These are phyloP conservation scores for Peromyscus eremicus DNA, from an alignment of 2,797 vertebrate genomes.

Conservation along the genomic window DNA sequence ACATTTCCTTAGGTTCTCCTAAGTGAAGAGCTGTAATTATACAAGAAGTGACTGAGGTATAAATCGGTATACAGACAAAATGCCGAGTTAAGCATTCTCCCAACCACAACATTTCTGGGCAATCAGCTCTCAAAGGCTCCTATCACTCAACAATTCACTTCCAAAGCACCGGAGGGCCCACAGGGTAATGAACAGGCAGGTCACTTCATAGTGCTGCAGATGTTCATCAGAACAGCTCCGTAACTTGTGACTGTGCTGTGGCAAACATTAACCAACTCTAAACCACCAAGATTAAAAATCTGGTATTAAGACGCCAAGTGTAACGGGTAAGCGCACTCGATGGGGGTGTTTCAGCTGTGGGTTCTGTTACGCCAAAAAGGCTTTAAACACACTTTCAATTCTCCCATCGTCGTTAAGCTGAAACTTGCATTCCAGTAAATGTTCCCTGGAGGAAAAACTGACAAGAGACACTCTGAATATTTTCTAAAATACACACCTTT, in stretches of 20 bases:
- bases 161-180: constrained; percentile 30
- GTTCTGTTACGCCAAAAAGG: constrained; percentile 40
- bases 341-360: constrained; percentile 12
- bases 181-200: constrained; percentile 49
- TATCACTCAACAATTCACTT: constrained; percentile 70
- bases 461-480: constrained; percentile 24
- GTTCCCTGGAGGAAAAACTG: constrained; percentile 50
- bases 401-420: constrained; percentile 61
- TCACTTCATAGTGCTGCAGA: constrained; percentile 59
- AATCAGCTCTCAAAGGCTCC: constrained; percentile 64
- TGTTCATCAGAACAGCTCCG: constrained; percentile 57
- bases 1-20: constrained; percentile 52
- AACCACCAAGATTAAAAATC: constrained; percentile 37
- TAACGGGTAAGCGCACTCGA: constrained; percentile 38
- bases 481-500: constrained; percentile 60
- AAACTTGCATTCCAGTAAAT: constrained; percentile 61
- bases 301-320: constrained; percentile 36
- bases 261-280: constrained; percentile 52
- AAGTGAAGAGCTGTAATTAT: constrained; percentile 20
- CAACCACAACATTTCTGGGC: constrained; percentile 66
- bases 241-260: constrained; percentile 13
- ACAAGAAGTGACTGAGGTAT: constrained; percentile 54
- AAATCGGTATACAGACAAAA: constrained; percentile 54
- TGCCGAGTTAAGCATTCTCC: constrained; percentile 47
- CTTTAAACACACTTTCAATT: constrained; percentile 55